Evolutionary conservation across 2,888 invertebrate species (phyloP), one percentile per base, ranked within the genome.

Genomic region (Ormia ochracea): DNA sequence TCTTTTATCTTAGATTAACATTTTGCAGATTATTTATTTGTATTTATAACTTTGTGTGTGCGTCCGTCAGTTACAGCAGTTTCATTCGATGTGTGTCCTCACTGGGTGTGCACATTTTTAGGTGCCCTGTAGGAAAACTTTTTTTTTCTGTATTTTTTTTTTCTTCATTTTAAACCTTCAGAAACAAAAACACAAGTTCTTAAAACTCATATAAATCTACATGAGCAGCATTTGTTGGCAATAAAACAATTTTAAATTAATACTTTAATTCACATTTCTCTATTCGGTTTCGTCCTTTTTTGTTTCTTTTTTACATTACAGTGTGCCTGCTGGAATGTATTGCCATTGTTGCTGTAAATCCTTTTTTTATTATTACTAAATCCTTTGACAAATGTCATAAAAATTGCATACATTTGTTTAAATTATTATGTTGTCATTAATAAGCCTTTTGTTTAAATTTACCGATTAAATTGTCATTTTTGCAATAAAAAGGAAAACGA

Each of bases 381-480:
- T 76, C 80, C 76, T 76, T 76, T 80, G 66, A 76, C 72, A 80
- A 79, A 79, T 79, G 79, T 75, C 75, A 75, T 75, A 79, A 72
- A 79, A 72, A 72, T 61, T 54, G 56, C 65, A 75, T 70, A 33
- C 33, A 56, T 75, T 75, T 45, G 75, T 72, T 72, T 80, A 80
- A 80, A 80, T 80, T 63, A 72, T 76, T 76, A 76, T 66, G 76
- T 76, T 76, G 76, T 66, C 72, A 73, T 80, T 76, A 80, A 73
- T 68, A 76, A 76, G 72, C 41, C 38, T 73, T n/a, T 76, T 73
- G 72, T 76, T 76, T 68, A 58, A 80, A 76, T 68, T 73, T 48
- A 33, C 28, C 19, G 76, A 76, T 80, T 76, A 80, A 73, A 72
- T 69, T 76, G 80, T 73, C 76, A 73, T 76, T 63, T 77, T 36